Evolutionary conservation across 2,888 invertebrate species (phyloP).

Genomic region (Magallana nippona): DNA sequence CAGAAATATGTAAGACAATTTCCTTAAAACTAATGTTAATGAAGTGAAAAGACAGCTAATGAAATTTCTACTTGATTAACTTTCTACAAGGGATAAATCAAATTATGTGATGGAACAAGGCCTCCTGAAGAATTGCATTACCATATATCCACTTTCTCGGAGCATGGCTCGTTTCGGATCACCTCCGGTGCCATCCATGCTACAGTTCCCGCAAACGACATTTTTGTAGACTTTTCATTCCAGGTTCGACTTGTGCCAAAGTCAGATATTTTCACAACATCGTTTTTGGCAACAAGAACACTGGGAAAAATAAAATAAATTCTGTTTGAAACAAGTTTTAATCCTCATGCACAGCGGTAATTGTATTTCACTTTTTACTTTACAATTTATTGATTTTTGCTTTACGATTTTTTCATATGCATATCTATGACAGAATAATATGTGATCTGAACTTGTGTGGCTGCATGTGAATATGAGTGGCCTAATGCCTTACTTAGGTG

Average conservation of each 20-base stretch:
- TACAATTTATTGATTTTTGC: too few species aligned
- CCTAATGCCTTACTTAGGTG: conserved; percentile 92
- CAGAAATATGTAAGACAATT: not conserved
- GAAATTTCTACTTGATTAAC: conserved; percentile 12
- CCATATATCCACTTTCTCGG: conserved; percentile 99
- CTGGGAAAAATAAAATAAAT: conserved; percentile 68
- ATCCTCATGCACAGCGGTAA: too few species aligned
- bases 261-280: conserved; percentile 94
- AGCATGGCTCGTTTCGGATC: conserved; percentile 96
- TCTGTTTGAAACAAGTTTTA: too few species aligned
- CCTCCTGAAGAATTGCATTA: conserved; percentile 71
- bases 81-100: conserved; percentile 12
- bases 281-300: conserved; percentile 80
- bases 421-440: too few species aligned
- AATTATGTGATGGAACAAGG: not conserved
- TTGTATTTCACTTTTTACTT: too few species aligned
- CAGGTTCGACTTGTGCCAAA: conserved; percentile 97
- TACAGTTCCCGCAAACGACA: conserved; percentile 99
- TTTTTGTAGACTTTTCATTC: conserved; percentile 94
- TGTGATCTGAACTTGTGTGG: too few species aligned
- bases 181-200: conserved; percentile 99
- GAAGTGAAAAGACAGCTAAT: conserved; percentile 8
- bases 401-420: too few species aligned
- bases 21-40: not conserved
- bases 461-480: not conserved